phyloP scores from a whole-genome alignment of 2,888 invertebrate genomes.

The Labia minor region DNA sequence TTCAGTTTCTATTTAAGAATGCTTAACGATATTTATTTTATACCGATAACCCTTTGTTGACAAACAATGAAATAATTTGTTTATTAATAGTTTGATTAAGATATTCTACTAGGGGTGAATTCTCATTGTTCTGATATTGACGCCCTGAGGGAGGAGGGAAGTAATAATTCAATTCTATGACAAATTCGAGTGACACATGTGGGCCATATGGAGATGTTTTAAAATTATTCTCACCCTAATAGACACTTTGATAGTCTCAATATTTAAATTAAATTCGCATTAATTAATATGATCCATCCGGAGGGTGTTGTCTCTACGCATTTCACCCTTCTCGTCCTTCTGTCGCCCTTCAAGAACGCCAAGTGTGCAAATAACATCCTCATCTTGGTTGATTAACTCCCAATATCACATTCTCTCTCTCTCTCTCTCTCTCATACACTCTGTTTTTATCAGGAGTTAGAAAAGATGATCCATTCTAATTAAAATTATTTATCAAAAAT shows the following conservation, averaged over 20 bases:
- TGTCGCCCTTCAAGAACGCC: neutral
- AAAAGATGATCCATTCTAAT: too few species aligned
- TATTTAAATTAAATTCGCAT: conserved; percentile 13
- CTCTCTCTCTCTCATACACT: too few species aligned
- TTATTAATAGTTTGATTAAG: too few species aligned
- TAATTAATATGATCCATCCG: conserved; percentile 13
- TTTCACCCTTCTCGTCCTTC: neutral
- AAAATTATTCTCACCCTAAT: conserved; percentile 5
- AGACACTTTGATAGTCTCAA: conserved; percentile 13
- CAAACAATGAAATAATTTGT: too few species aligned
- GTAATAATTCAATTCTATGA: neutral
- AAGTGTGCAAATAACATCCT: neutral
- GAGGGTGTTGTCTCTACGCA: neutral
- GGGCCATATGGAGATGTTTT: conserved; percentile 8
- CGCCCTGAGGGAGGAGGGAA: neutral
- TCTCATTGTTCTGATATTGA: too few species aligned
- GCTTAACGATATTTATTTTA: too few species aligned
- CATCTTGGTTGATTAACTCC: neutral
- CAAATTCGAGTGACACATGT: neutral
- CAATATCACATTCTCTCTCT: neutral
- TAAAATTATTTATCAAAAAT: too few species aligned
- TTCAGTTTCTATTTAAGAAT: too few species aligned
- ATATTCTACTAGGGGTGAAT: too few species aligned
- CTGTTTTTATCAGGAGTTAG: too few species aligned
- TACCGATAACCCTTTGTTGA: too few species aligned